Evolutionary conservation across 2,888 invertebrate genomes (phyloP).

Genomic region (Drosophila siamana): DNA sequence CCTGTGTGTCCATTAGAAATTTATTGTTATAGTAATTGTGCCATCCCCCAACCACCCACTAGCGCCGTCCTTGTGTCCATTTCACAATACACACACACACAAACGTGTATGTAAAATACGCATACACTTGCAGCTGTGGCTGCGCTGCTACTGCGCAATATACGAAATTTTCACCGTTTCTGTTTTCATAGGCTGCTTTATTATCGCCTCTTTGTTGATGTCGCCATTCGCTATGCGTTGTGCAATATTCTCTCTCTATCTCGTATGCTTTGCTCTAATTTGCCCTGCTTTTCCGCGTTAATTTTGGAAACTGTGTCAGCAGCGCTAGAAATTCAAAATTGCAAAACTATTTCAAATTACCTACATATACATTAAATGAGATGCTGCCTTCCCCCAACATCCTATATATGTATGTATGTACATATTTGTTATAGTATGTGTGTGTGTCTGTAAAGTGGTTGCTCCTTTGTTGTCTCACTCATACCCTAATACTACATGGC

Average conservation of each 20-base stretch:
- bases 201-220: slow-evolving; percentile 69
- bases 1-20: neutral
- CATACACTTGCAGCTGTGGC: slow-evolving; percentile 14
- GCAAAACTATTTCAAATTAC: slow-evolving; percentile 26
- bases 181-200: slow-evolving; percentile 75
- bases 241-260: slow-evolving; percentile 52
- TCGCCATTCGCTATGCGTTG: slow-evolving; percentile 60
- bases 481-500: slow-evolving; percentile 8
- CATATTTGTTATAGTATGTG: neutral
- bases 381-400: neutral
- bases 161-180: slow-evolving; percentile 51
- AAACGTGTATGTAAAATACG: neutral
- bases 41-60: slow-evolving; percentile 29
- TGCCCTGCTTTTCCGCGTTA: slow-evolving; percentile 46
- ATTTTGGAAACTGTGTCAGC: slow-evolving; percentile 68
- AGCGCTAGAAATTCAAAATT: slow-evolving; percentile 44
- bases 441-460: slow-evolving; percentile 38
- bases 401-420: neutral
- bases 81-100: slow-evolving; percentile 41
- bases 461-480: slow-evolving; percentile 47
- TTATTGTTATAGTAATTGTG: slow-evolving; percentile 37
- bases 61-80: slow-evolving; percentile 69
- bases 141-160: slow-evolving; percentile 71
- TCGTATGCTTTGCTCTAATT: neutral
- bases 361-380: slow-evolving; percentile 8